Evolutionary conservation across 2,797 vertebrate genomes (phyloP).

Genomic region (Syngnathus rostellatus): DNA sequence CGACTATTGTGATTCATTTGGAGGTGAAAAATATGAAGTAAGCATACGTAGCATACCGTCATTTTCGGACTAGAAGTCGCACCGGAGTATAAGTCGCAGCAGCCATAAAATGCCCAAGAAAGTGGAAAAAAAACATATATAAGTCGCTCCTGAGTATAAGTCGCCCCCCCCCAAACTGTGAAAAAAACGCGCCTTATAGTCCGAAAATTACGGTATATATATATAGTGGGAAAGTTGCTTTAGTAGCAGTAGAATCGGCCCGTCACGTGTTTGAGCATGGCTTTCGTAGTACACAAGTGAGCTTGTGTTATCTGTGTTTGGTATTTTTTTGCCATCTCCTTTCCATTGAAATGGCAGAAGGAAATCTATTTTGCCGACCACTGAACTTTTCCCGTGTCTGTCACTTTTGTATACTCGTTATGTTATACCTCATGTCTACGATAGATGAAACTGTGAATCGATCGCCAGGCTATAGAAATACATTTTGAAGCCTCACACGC

Average conservation of each 20-base stretch:
- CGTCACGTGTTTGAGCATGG: conserved; percentile 5
- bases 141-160: too few relatives aligned
- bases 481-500: conserved; percentile 8
- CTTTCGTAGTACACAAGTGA: neutral
- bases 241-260: neutral
- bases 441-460: conserved; percentile 41
- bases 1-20: too few relatives aligned
- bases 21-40: too few relatives aligned
- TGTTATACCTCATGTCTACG: conserved; percentile 33
- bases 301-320: neutral
- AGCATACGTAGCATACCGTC: too few relatives aligned
- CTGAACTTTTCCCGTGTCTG: conserved; percentile 12
- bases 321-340: neutral
- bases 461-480: conserved; percentile 11
- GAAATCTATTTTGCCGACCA: conserved; percentile 13
- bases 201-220: too few relatives aligned
- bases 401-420: conserved; percentile 14
- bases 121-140: too few relatives aligned
- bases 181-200: too few relatives aligned
- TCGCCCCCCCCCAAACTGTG: too few relatives aligned
- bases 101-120: too few relatives aligned
- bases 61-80: too few relatives aligned
- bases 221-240: neutral
- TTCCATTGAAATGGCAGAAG: neutral
- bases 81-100: too few relatives aligned